Percentiles rank a stretch among this genome's conserved stretches.
Conservation (phyloP, 2,113 vertebrate genomes). For the Cynoglossus semilaevis region DNA sequence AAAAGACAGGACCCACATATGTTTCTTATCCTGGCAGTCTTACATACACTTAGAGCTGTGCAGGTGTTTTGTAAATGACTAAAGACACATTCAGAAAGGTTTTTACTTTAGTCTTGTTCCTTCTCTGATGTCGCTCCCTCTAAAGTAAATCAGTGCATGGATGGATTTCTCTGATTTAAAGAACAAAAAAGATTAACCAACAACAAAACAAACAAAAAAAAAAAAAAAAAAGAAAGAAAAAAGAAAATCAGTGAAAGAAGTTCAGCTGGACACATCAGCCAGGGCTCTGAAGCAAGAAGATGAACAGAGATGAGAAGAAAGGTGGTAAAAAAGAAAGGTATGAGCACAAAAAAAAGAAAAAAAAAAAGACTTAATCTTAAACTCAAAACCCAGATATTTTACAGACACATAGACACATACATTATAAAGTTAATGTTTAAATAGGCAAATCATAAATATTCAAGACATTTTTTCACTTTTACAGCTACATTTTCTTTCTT, state of each 20-base stretch:
- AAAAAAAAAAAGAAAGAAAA: constrained; percentile 44
- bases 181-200: too few relatives aligned
- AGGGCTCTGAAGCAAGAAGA: constrained; percentile 25
- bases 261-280: constrained; percentile 46
- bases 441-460: constrained; percentile 58
- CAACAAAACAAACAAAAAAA: too few relatives aligned
- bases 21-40: constrained; percentile 54
- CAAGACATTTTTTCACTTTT: constrained; percentile 23
- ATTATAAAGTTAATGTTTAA: constrained; percentile 79
- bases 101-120: constrained; percentile 15
- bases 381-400: constrained; percentile 74
- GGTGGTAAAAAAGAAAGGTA: constrained; percentile 27
- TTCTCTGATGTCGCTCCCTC: not conserved
- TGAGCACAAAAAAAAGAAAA: constrained; percentile 40
- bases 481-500: too few relatives aligned
- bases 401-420: constrained; percentile 63
- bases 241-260: constrained; percentile 42
- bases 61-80: constrained; percentile 48
- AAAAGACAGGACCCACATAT: constrained; percentile 44
- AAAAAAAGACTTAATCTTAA: constrained; percentile 74
- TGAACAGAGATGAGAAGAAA: constrained; percentile 55
- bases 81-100: constrained; percentile 21
- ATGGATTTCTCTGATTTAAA: constrained; percentile 27
- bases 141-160: constrained; percentile 15
- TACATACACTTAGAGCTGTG: constrained; percentile 27